Evolutionary conservation across 2,797 vertebrate species (phyloP).

Genomic region (Chaetophractus vellerosus): DNA sequence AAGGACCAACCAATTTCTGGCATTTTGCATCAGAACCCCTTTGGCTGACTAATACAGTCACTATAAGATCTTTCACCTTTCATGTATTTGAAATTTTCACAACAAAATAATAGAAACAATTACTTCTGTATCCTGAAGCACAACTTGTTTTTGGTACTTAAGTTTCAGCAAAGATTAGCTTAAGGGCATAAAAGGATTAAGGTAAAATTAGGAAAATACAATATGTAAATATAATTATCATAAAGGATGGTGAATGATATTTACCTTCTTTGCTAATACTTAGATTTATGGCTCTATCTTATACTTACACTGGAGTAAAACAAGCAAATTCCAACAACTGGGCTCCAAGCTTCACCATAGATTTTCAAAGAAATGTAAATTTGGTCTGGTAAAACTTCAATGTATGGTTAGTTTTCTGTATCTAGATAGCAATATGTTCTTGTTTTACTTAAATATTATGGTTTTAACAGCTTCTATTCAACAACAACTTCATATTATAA

Average conservation of each 20-base stretch:
- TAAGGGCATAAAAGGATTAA: not conserved
- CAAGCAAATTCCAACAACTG: not conserved
- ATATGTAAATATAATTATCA: not conserved
- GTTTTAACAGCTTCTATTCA: not conserved
- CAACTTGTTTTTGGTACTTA: not conserved
- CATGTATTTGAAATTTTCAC: not conserved
- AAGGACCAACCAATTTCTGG: too few species aligned
- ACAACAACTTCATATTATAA: not conserved
- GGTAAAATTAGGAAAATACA: slow-evolving; percentile 1
- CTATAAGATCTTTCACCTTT: not conserved
- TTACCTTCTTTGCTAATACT: not conserved
- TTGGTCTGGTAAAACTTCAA: not conserved
- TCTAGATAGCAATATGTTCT: not conserved
- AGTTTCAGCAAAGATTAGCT: not conserved
- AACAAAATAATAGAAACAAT: not conserved
- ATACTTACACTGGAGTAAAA: not conserved
- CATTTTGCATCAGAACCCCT: too few species aligned
- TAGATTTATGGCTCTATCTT: not conserved
- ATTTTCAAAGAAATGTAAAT: not conserved
- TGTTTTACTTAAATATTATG: slow-evolving; percentile 21
- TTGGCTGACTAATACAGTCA: too few species aligned
- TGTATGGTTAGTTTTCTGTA: not conserved
- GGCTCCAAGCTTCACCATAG: not conserved
- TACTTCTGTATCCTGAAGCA: not conserved
- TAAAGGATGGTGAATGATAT: not conserved